Conservation (phyloP, 2,797 vertebrate species). For the Chelidonichthys spinosus region DNA sequence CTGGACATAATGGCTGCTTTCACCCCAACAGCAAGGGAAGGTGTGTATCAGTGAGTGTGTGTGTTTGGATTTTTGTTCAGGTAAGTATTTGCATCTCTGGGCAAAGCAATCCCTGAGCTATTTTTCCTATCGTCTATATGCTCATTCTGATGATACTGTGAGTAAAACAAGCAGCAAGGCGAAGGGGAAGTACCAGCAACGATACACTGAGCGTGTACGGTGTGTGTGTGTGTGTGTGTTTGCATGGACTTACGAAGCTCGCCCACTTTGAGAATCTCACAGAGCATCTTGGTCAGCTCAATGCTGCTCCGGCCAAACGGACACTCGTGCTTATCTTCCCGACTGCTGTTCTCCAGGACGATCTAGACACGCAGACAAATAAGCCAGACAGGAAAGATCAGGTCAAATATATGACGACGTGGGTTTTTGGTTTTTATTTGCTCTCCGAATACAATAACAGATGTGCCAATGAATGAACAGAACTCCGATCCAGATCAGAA, state of each 20-base stretch:
- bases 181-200: background rate
- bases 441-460: background rate
- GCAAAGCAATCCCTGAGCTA: slow-evolving; percentile 9
- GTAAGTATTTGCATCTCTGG: background rate
- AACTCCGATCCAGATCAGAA: background rate
- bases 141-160: slow-evolving; percentile 8
- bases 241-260: slow-evolving; percentile 93
- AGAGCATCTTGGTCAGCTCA: slow-evolving; percentile 98
- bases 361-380: slow-evolving; percentile 83
- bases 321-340: slow-evolving; percentile 98
- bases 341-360: slow-evolving; percentile 98
- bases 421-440: background rate
- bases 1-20: slow-evolving; percentile 68
- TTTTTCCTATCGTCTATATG: background rate
- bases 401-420: background rate
- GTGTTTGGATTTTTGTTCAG: slow-evolving; percentile 20
- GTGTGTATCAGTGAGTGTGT: slow-evolving; percentile 8
- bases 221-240: slow-evolving; percentile 9
- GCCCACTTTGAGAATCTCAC: slow-evolving; percentile 98
- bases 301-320: slow-evolving; percentile 98
- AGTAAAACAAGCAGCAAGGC: background rate
- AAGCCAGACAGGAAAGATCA: background rate
- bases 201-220: background rate
- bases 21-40: slow-evolving; percentile 40
- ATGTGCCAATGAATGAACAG: background rate